A percentile compares a stretch with the other conserved stretches of the same genome.
Conservation (phyloP, 2,888 invertebrate species). For the Hyposoter dolosus region DNA sequence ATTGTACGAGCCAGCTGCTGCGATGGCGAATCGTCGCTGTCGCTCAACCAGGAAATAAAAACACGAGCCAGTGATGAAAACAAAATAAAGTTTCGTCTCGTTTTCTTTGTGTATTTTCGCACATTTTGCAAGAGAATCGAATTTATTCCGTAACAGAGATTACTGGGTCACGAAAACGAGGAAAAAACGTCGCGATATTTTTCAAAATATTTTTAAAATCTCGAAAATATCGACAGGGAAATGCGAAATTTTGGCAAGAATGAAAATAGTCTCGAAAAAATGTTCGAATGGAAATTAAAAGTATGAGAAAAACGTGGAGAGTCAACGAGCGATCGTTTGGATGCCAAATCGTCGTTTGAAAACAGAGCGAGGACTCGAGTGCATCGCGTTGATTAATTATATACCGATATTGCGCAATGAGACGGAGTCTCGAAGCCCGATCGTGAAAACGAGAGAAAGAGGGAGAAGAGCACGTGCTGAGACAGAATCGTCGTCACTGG, state of each 20-base stretch:
- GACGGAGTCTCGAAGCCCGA: neutral
- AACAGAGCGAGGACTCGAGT: neutral
- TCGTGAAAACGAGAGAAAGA: constrained; percentile 16
- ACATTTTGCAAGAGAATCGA: neutral
- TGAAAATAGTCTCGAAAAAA: too few species aligned
- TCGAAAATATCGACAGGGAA: too few species aligned
- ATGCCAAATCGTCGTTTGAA: neutral
- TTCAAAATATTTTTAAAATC: too few species aligned
- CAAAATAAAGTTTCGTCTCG: neutral
- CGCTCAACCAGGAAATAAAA: neutral
- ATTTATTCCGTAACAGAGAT: neutral
- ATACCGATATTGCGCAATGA: constrained; percentile 44
- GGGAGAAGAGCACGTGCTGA: constrained; percentile 45
- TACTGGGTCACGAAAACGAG: neutral
- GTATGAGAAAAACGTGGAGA: too few species aligned
- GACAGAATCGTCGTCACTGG: constrained; percentile 11
- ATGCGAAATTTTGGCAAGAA: too few species aligned
- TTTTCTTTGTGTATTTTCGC: neutral
- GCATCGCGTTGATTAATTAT: constrained; percentile 39
- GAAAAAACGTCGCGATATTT: too few species aligned
- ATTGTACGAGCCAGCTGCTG: constrained; percentile 26
- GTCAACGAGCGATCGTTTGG: too few species aligned
- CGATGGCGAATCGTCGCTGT: constrained; percentile 31
- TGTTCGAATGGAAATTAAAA: too few species aligned
- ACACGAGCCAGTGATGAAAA: neutral